Percentiles rank a stretch among this genome's conserved stretches.
These are phyloP conservation scores for Chiloscyllium punctatum DNA, from an alignment of 2,797 vertebrate genomes.

Conservation along the genomic window DNA sequence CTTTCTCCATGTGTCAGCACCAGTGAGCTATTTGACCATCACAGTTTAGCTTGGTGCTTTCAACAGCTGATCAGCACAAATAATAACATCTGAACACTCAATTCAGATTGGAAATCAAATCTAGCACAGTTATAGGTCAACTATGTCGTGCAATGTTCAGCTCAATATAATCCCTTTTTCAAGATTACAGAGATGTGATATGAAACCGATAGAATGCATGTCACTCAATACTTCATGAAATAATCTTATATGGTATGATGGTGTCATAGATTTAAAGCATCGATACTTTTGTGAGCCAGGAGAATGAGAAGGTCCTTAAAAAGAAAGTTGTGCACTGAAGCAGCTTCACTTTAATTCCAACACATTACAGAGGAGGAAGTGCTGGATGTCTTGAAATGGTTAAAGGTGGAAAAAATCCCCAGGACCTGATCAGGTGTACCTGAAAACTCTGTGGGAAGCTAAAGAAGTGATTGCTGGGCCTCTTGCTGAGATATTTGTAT, in stretches of 20 bases:
- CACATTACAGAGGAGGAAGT: background rate
- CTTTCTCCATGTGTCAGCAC: background rate
- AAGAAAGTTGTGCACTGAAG: background rate
- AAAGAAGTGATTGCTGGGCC: no score
- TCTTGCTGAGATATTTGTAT: no score
- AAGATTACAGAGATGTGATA: background rate
- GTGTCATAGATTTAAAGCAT: background rate
- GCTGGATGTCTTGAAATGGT: no score
- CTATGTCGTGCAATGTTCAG: background rate
- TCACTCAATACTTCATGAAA: background rate
- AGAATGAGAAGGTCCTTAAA: background rate
- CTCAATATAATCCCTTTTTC: background rate
- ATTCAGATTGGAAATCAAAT: background rate
- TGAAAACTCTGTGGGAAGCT: no score
- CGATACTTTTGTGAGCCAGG: background rate
- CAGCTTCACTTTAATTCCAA: background rate
- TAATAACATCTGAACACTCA: background rate
- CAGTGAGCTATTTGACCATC: background rate
- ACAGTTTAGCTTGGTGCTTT: background rate
- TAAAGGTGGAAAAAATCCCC: no score
- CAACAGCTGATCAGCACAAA: background rate
- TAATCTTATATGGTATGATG: background rate
- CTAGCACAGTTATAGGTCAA: background rate
- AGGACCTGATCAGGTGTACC: no score
- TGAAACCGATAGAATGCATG: background rate